Percentiles rank a stretch among this genome's conserved stretches.
Evolutionary conservation across 2,797 vertebrate species (phyloP).

Genomic region (Takifugu ocellatus): DNA sequence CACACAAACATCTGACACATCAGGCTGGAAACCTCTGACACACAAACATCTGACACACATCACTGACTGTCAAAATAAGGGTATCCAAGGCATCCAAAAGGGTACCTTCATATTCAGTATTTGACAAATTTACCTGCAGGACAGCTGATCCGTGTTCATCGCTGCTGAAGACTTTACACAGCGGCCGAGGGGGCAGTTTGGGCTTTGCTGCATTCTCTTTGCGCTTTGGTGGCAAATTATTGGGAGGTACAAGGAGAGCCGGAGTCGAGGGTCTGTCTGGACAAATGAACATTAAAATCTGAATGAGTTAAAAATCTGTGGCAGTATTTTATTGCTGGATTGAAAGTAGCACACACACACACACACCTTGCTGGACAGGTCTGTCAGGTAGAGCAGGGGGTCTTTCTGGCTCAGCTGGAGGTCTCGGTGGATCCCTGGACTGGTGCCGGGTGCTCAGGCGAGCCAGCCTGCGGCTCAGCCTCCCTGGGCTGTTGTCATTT

Average conservation of each 20-base stretch:
- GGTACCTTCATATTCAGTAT: too few species aligned
- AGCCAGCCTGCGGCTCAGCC: constrained; percentile 70
- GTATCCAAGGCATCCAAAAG: too few species aligned
- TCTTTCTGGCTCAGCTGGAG: constrained; percentile 58
- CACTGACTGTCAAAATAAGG: too few species aligned
- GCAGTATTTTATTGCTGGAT: too few species aligned
- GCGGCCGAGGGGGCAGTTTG: constrained; percentile 64
- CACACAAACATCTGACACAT: too few species aligned
- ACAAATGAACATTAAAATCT: too few species aligned
- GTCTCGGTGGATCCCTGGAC: constrained; percentile 63
- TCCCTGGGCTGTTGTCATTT: constrained; percentile 61
- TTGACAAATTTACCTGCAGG: constrained; percentile 63
- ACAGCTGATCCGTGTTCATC: constrained; percentile 65
- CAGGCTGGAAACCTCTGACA: too few species aligned
- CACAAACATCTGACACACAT: too few species aligned
- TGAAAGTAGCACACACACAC: too few species aligned
- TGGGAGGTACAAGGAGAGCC: constrained; percentile 1
- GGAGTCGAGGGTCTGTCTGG: constrained; percentile 10
- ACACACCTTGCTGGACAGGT: constrained; percentile 50
- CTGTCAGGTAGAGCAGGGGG: constrained; percentile 34
- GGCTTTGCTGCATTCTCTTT: constrained; percentile 61
- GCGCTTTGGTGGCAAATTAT: constrained; percentile 40
- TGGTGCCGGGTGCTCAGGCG: constrained; percentile 69
- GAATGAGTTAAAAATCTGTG: too few species aligned
- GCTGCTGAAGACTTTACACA: constrained; percentile 72